Evolutionary conservation across 64 coral and sea anemone species (phyloP).

Genomic region (Astreopora myriophthalma): DNA sequence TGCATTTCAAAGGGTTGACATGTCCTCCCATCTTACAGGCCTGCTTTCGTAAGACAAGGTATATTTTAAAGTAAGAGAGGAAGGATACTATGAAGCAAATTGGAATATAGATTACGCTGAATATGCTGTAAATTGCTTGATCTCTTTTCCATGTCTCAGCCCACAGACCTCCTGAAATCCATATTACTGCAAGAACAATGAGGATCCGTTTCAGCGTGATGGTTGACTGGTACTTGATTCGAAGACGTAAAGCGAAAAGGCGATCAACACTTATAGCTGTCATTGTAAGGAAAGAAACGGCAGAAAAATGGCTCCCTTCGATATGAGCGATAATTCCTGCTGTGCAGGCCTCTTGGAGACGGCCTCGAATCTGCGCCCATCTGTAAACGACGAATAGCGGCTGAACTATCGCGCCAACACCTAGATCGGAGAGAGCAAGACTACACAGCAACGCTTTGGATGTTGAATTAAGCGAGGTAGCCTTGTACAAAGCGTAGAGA

Average conservation of each 20-base stretch:
- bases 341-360: background rate
- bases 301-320: background rate
- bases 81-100: background rate
- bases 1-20: slow-evolving; percentile 10
- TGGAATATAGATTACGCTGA: slow-evolving; percentile 1
- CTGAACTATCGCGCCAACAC: slow-evolving; percentile 15
- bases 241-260: slow-evolving; percentile 1
- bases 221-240: background rate
- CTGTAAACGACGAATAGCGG: slow-evolving; percentile 17
- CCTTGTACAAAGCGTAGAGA: slow-evolving; percentile 25
- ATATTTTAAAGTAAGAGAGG: background rate
- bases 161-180: background rate
- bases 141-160: background rate
- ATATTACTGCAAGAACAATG: background rate
- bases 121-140: background rate
- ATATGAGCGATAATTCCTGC: slow-evolving; percentile 19
- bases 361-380: background rate
- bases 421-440: slow-evolving; percentile 22
- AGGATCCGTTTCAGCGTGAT: background rate
- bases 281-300: slow-evolving; percentile 39
- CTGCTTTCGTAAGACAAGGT: background rate
- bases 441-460: slow-evolving; percentile 12
- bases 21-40: background rate
- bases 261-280: slow-evolving; percentile 38
- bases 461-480: background rate